Evolutionary conservation across 2,797 vertebrate species (phyloP).

Genomic region (Phrynocephalus guinanensis): DNA sequence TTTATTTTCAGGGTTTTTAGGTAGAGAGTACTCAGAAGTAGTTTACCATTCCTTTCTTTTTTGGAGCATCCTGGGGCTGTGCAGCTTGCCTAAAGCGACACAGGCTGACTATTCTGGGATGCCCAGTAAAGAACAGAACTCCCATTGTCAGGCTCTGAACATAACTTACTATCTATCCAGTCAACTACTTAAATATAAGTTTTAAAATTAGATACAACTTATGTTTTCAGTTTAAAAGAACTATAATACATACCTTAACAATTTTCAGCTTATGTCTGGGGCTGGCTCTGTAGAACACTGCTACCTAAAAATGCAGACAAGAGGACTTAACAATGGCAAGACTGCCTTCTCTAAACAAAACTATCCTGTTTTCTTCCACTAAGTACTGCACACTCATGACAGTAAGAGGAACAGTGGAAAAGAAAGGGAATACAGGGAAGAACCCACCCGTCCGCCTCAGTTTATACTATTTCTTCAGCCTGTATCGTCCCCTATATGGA

Average conservation of each 20-base stretch:
- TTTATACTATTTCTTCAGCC: neutral
- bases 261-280: slow-evolving; percentile 97
- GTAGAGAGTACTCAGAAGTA: too few relatives aligned
- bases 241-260: slow-evolving; percentile 87
- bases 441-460: too few relatives aligned
- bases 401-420: neutral
- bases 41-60: too few relatives aligned
- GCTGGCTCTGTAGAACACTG: slow-evolving; percentile 95
- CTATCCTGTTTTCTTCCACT: neutral
- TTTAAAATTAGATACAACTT: neutral
- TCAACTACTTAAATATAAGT: too few relatives aligned
- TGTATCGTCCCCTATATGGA: neutral
- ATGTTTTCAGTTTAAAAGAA: neutral
- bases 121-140: too few relatives aligned
- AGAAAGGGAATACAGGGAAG: neutral
- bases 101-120: too few relatives aligned
- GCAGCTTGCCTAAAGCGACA: too few relatives aligned
- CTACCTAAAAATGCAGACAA: slow-evolving; percentile 79
- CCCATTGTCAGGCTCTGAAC: too few relatives aligned
- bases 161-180: too few relatives aligned
- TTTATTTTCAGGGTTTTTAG: too few relatives aligned
- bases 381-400: neutral
- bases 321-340: neutral
- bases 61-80: too few relatives aligned
- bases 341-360: too few relatives aligned